These are phyloP conservation scores for Sminthurinus aureus DNA, from an alignment of 2,888 invertebrate genomes.

Conservation along the genomic window DNA sequence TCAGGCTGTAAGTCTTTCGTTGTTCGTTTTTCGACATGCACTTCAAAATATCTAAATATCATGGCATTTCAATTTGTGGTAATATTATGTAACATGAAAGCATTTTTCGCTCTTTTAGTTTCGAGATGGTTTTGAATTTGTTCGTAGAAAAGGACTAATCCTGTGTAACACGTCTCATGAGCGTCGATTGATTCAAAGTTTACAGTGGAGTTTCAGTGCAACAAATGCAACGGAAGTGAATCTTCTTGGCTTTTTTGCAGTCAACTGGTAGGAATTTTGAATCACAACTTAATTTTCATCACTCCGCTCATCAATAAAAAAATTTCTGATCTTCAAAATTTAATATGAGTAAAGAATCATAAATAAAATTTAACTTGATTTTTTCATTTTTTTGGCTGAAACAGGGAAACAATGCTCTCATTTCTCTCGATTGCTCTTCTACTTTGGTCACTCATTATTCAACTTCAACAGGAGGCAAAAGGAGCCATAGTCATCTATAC, in stretches of 20 bases:
- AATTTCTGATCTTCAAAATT: no score
- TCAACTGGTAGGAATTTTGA: constrained; percentile 12
- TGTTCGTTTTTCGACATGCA: neutral
- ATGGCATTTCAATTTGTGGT: no score
- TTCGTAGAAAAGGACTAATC: constrained; percentile 24
- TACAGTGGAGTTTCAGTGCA: constrained; percentile 30
- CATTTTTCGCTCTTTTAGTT: constrained; percentile 9
- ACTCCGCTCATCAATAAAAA: no score
- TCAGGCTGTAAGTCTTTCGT: constrained; percentile 17
- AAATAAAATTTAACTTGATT: no score
- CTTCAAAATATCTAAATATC: no score
- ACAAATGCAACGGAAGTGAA: constrained; percentile 17
- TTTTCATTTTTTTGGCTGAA: neutral
- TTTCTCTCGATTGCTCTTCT: constrained; percentile 23
- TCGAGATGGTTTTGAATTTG: constrained; percentile 35
- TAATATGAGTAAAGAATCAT: no score
- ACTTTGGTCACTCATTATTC: constrained; percentile 36
- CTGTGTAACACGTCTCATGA: constrained; percentile 33
- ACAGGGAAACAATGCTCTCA: constrained; percentile 17
- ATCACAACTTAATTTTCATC: no score
- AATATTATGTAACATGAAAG: no score
- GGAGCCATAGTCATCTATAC: constrained; percentile 25
- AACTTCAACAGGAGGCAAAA: constrained; percentile 12
- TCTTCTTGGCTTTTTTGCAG: constrained; percentile 20
- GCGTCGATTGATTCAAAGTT: constrained; percentile 28